These are phyloP conservation scores for Metalampra italica DNA, from an alignment of 2,888 invertebrate species.

Conservation along the genomic window DNA sequence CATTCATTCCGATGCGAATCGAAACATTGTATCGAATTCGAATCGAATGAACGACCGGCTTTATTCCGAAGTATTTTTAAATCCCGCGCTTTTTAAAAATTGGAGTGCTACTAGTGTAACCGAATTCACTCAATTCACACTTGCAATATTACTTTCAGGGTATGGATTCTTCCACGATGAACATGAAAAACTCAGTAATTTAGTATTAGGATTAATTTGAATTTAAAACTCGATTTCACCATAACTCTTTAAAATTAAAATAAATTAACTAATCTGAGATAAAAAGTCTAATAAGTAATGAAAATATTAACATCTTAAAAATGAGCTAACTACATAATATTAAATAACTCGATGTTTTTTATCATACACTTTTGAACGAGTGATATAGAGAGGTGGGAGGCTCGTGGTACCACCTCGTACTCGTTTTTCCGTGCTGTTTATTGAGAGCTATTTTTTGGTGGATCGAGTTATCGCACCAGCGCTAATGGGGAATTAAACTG, in stretches of 20 bases:
- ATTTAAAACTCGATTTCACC: too few relatives aligned
- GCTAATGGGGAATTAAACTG: constrained; percentile 10
- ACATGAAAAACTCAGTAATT: too few relatives aligned
- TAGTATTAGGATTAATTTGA: too few relatives aligned
- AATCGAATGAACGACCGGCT: constrained; percentile 29
- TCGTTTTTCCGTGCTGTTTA: constrained; percentile 3
- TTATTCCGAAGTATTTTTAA: constrained; percentile 15
- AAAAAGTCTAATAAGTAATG: too few relatives aligned
- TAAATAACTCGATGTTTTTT: too few relatives aligned
- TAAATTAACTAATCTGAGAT: too few relatives aligned
- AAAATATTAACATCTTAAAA: too few relatives aligned
- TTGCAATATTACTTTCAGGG: not conserved
- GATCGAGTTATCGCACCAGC: constrained; percentile 12
- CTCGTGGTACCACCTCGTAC: not conserved
- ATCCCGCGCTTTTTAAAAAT: constrained; percentile 7
- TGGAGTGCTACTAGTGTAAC: not conserved
- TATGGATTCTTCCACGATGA: too few relatives aligned
- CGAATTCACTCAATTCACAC: not conserved
- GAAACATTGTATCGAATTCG: constrained; percentile 26
- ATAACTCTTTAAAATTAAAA: too few relatives aligned
- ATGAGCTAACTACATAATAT: too few relatives aligned
- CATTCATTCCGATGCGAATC: constrained; percentile 27
- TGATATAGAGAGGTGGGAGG: not conserved
- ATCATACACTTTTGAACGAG: not conserved
- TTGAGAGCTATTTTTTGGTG: constrained; percentile 5